phyloP scores from a whole-genome alignment of 2,888 invertebrate species.

The Macrosiphum euphorbiae region DNA sequence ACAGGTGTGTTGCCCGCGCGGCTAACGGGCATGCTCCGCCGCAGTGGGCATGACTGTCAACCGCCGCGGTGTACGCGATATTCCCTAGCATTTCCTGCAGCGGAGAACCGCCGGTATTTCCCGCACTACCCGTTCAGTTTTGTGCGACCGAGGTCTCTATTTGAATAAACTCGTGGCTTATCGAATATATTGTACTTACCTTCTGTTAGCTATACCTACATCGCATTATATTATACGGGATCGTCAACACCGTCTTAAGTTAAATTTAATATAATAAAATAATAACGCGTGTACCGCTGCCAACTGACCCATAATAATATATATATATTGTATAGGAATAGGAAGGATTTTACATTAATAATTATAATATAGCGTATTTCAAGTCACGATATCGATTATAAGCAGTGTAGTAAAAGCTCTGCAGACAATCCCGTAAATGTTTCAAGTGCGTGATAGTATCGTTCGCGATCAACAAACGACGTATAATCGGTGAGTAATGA shows the following conservation, averaged over 20 bases:
- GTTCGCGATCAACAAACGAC: neutral
- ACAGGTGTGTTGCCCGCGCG: conserved; percentile 47
- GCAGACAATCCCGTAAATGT: neutral
- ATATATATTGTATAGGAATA: neutral
- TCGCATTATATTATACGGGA: neutral
- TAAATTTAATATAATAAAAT: neutral
- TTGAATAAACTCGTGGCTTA: conserved; percentile 22
- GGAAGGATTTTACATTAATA: neutral
- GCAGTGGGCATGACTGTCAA: conserved; percentile 14
- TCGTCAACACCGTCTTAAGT: neutral
- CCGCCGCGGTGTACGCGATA: neutral
- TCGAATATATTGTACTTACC: neutral
- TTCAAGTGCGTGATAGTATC: neutral
- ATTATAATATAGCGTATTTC: neutral
- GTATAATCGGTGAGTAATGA: conserved; percentile 5
- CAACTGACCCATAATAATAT: neutral
- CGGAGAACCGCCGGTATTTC: conserved; percentile 29
- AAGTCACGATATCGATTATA: neutral
- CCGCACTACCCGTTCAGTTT: conserved; percentile 37
- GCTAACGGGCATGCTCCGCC: neutral
- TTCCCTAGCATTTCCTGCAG: conserved; percentile 26
- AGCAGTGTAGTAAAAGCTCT: neutral
- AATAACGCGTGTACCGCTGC: neutral
- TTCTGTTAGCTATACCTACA: neutral
- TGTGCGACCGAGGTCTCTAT: conserved; percentile 29